Base-by-base conservation (phyloP, 2,113 vertebrate species). In the Myxocyprinus asiaticus region DNA sequence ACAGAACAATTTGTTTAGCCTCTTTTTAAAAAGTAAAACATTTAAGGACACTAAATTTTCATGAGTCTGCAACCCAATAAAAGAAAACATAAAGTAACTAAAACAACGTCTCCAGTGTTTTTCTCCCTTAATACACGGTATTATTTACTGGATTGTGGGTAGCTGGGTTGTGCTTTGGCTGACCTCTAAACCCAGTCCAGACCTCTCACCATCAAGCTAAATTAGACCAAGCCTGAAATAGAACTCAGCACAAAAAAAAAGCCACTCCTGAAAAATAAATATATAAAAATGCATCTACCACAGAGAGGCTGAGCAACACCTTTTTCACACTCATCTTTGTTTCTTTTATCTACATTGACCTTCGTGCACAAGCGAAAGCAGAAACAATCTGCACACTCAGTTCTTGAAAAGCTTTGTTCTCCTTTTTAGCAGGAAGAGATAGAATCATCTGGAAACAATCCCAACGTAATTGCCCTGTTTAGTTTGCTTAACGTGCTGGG, bases 391-490 rank as follows among this genome's bases (percentile, higher is more conserved):
- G 78, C 70, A 71, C 47, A 45, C 17, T 9, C 44, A 43, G 63
- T 77, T 81, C 76, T 83, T 85, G 78, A 82, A 82, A 82, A 82
- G 82, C 85, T 78, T 64, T 83, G 85, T 78, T 86, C 83, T 83
- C 53, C 71, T 86, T 81, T 83, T 81, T 67, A 81, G 83, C 79
- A 77, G 84, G 83, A 90, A 65, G 68, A 69, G 83, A 84, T 77
- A 77, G 77, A 79, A 81, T 82, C 87, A 88, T 87, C 71, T 89
- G 90, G 90, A 88, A 92, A 87, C 85, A 85, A 88, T 91, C 85
- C 83, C 8, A 3, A 71, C 50, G 81, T 87, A 88, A 89, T 85
- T 88, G 86, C 82, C 81, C 82, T 51, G 82, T 80, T 84, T 87
- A 87, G 86, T 87, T 85, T 85, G 71, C 77, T 85, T 86, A 87